phyloP scores from a whole-genome alignment of 1,140 invertebrate species.

The Lordiphosa mommai region DNA sequence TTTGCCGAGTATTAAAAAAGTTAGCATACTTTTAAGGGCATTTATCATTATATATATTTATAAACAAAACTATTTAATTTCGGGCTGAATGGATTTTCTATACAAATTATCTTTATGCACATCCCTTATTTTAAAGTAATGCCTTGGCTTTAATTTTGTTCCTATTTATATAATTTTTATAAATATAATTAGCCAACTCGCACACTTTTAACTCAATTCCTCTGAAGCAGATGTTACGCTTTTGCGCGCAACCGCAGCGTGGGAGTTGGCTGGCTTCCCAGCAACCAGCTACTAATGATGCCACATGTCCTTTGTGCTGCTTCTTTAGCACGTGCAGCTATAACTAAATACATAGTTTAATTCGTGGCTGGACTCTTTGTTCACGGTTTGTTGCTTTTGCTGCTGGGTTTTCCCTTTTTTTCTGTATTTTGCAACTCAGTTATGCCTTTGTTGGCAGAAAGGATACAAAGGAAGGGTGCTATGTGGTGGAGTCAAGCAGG shows the following conservation, averaged over 20 bases:
- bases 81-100: too few species aligned
- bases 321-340: neutral
- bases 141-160: neutral
- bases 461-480: neutral
- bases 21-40: too few species aligned
- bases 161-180: constrained; percentile 4
- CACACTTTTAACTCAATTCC: constrained; percentile 1
- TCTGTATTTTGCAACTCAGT: constrained; percentile 24
- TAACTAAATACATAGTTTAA: constrained; percentile 47
- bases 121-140: too few species aligned
- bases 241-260: constrained; percentile 46
- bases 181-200: constrained; percentile 26
- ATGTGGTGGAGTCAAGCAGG: neutral
- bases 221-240: constrained; percentile 18
- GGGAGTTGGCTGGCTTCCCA: constrained; percentile 2
- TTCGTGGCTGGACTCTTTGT: constrained; percentile 36
- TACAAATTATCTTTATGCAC: too few species aligned
- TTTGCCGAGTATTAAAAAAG: too few species aligned
- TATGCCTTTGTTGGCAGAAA: constrained; percentile 33
- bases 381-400: constrained; percentile 37
- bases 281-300: constrained; percentile 34
- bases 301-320: constrained; percentile 2
- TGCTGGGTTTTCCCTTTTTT: neutral
- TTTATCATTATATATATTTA: too few species aligned
- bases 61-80: too few species aligned